Evolutionary conservation across 1,140 invertebrate genomes (phyloP).

Genomic region (Aphelenchoides fujianensis): DNA sequence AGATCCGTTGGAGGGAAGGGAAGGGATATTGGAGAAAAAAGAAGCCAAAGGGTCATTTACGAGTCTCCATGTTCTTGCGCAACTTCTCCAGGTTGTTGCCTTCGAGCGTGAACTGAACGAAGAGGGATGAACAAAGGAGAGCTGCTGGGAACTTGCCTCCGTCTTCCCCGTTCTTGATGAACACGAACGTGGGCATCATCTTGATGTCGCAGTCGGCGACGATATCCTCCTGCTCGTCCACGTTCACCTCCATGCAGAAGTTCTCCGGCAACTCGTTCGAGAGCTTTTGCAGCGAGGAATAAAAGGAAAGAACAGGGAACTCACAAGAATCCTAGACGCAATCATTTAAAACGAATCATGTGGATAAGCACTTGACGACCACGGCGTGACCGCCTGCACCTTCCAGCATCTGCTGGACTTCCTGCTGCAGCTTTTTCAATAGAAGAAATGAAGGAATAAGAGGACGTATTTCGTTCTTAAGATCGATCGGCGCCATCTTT

Average conservation of each 20-base stretch:
- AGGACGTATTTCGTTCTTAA: too few relatives aligned
- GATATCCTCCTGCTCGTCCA: conserved; percentile 55
- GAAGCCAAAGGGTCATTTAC: conserved; percentile 5
- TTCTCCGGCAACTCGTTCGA: conserved; percentile 43
- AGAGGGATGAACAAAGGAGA: not conserved
- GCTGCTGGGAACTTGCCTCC: conserved; percentile 34
- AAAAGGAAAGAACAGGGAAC: not conserved
- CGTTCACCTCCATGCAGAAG: conserved; percentile 53
- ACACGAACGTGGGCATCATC: conserved; percentile 60
- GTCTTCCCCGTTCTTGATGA: conserved; percentile 53
- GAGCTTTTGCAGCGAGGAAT: conserved; percentile 63
- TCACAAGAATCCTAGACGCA: conserved; percentile 71
- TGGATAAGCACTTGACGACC: conserved; percentile 75
- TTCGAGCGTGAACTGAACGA: conserved; percentile 37
- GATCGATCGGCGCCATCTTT: too few relatives aligned
- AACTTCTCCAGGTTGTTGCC: conserved; percentile 49
- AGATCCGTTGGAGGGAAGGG: too few relatives aligned
- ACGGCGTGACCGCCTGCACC: conserved; percentile 79
- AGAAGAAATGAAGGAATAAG: too few relatives aligned
- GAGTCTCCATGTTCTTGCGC: conserved; percentile 28
- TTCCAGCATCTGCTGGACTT: conserved; percentile 72
- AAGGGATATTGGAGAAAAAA: too few relatives aligned
- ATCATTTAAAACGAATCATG: conserved; percentile 85
- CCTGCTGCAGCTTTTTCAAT: conserved; percentile 58
- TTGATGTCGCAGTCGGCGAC: conserved; percentile 54